A percentile compares a stretch with the other conserved stretches of the same genome.
These are phyloP conservation scores for Synanthedon myopaeformis DNA, from an alignment of 2,888 invertebrate genomes.

Conservation along the genomic window DNA sequence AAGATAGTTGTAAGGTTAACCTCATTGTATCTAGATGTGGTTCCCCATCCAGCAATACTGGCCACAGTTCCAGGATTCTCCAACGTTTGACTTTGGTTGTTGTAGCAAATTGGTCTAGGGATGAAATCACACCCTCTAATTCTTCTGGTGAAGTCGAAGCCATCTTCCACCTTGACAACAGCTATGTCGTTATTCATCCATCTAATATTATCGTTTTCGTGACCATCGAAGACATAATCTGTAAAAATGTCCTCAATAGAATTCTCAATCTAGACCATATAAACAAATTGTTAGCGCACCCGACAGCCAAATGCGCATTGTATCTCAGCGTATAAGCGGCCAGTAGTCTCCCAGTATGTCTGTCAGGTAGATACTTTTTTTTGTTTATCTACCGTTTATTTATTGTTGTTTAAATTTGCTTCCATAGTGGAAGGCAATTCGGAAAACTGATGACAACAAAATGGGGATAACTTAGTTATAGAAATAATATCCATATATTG, in stretches of 20 bases:
- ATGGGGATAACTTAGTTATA: too few relatives aligned
- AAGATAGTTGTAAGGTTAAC: slow-evolving; percentile 20
- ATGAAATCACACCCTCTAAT: slow-evolving; percentile 49
- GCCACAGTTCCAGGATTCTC: slow-evolving; percentile 44
- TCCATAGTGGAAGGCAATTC: too few relatives aligned
- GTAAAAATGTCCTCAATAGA: background rate
- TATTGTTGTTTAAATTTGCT: too few relatives aligned
- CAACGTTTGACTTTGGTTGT: slow-evolving; percentile 45
- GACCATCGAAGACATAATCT: slow-evolving; percentile 57
- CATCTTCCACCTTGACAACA: slow-evolving; percentile 48
- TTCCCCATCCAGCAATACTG: slow-evolving; percentile 51
- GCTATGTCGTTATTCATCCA: slow-evolving; percentile 64
- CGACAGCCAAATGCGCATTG: too few relatives aligned
- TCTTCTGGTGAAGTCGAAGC: slow-evolving; percentile 45
- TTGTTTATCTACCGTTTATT: too few relatives aligned
- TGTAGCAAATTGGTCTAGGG: slow-evolving; percentile 47
- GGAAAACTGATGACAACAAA: too few relatives aligned
- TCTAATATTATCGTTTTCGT: slow-evolving; percentile 52
- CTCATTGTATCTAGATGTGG: slow-evolving; percentile 41
- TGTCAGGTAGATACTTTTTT: too few relatives aligned
- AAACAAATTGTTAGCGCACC: too few relatives aligned
- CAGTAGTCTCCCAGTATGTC: too few relatives aligned
- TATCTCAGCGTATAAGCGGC: too few relatives aligned
- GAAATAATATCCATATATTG: too few relatives aligned
- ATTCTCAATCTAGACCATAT: too few relatives aligned